Evolutionary conservation across 2,797 vertebrate genomes (phyloP), one percentile per base, ranked within the genome.

Genomic region (Antennarius maculatus): DNA sequence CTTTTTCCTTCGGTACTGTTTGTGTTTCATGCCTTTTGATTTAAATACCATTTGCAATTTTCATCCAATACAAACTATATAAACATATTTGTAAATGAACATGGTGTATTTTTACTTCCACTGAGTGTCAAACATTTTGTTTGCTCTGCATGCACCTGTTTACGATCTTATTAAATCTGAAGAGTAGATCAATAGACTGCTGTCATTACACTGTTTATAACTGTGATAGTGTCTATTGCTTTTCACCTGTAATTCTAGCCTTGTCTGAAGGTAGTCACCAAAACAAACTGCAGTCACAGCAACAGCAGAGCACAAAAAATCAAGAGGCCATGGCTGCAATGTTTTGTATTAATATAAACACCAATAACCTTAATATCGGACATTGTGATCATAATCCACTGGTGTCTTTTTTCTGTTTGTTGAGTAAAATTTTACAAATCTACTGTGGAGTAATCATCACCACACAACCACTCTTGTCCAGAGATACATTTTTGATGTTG

Each of bases 271-370:
- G 16, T 37, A n/a, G n/a, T 27, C 17, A 43, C 8, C 23, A 37
- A 74, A 58, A 69, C 4, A 3, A 66, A 54, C 46, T 72, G 49
- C 70, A 54, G 76, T 51, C 54, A 50, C 14, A 50, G 18, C 31
- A 60, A 51, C 18, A 42, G 11, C 47, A 47, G 11, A 41, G 23
- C 14, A 34, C 52, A 28, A 5, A n/a, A 17, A 46, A 37, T 1
- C 1, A 17, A 6, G 42, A 15, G 31, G 31, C 31, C 31, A 34
- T 47, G 11, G n/a, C 43, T 59, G 50, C 14, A 48, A 59, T 43
- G 28, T 55, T 54, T 58, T 55, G 2, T 39, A 23, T 14, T 18
- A 29, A 75, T 50, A 54, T 54, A 50, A 55, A 65, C 6, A 31
- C 47, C 43, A 54, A 29, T 48, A 29, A 57, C 17, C 17, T 5